Base-by-base conservation (phyloP, 2,113 vertebrate species). In the Montifringilla adamsi region DNA sequence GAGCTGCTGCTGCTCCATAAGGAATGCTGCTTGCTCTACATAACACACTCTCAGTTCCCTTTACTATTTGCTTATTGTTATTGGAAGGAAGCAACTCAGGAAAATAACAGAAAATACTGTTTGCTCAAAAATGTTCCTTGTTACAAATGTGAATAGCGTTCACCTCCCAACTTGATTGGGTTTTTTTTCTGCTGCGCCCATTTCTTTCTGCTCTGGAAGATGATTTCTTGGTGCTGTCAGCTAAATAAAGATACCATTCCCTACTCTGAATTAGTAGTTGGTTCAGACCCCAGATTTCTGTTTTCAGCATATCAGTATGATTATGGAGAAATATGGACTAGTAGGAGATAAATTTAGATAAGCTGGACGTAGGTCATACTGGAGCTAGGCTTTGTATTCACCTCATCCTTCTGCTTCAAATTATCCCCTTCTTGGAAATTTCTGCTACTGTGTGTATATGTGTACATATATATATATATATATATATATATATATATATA, bases 391-490 rank as follows among this genome's bases (percentile, higher is more conserved):
- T 82, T 78, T 84, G 7, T 60, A 15, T 64, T 64, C 44, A 37
- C n/a, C 6, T 70, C 30, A 37, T 28, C 21, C 18, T 70, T 79
- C 43, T 79, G 13, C 37, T 89, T 72, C 60, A 79, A 49, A 31
- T 20, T 27, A 43, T 60, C 4, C 19, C 13, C 14, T 80, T 73
- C 20, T 15, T 49, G 21, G 22, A 53, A 75, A 37, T 5, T 69
- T 23, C 62, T 49, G 18, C 22, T 84, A 20, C 22, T 44, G 12
- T 44, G 26, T 20, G 8, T 49, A 15, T n/a, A 5, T 64, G 7
- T 64, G 1, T 27, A 0, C 5, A 1, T 49, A 2, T 33, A 3
- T 46, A 20, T 46, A 37, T 37, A 37, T 26, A 13, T 52, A 10
- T 30, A 7, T 59, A 26, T 53, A 9, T 43, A n/a, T 26, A 13